phyloP scores from a whole-genome alignment of 2,797 vertebrate species.

The Catostomus latipinnis region DNA sequence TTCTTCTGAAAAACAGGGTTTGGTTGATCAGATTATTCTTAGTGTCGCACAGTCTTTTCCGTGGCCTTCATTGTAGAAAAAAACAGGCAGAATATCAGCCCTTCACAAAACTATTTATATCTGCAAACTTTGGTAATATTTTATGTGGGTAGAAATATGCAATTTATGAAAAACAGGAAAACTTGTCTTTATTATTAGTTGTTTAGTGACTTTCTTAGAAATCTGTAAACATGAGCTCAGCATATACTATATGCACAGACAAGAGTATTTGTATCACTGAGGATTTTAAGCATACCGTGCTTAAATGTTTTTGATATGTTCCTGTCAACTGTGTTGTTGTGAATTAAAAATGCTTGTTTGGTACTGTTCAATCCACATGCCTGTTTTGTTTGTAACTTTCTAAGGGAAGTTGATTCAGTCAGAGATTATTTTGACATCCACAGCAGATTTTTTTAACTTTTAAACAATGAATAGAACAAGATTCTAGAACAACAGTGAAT shows the following conservation, averaged over 20 bases:
- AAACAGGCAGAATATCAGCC: background rate
- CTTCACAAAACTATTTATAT: constrained; percentile 24
- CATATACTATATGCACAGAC: constrained; percentile 64
- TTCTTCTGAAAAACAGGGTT: background rate
- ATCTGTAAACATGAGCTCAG: constrained; percentile 63
- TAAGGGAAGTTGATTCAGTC: too few relatives aligned
- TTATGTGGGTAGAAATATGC: constrained; percentile 71
- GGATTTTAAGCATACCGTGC: constrained; percentile 72
- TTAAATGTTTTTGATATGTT: constrained; percentile 73
- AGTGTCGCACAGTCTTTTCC: constrained; percentile 8
- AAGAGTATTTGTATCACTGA: constrained; percentile 63
- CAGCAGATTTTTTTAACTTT: background rate
- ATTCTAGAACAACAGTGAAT: too few relatives aligned
- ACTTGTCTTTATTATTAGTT: constrained; percentile 61
- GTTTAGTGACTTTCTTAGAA: constrained; percentile 68
- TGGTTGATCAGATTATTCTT: background rate
- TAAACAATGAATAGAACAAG: background rate
- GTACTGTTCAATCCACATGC: constrained; percentile 58
- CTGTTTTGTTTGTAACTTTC: constrained; percentile 17
- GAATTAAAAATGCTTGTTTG: constrained; percentile 77
- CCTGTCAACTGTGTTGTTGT: constrained; percentile 75
- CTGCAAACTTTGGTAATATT: constrained; percentile 32
- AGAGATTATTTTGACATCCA: background rate
- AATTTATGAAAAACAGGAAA: constrained; percentile 63
- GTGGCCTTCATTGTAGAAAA: constrained; percentile 23